A percentile compares a stretch with the other conserved stretches of the same genome.
These are phyloP conservation scores for Acestrorhynchus altus DNA, from an alignment of 2,797 vertebrate genomes.

Conservation along the genomic window DNA sequence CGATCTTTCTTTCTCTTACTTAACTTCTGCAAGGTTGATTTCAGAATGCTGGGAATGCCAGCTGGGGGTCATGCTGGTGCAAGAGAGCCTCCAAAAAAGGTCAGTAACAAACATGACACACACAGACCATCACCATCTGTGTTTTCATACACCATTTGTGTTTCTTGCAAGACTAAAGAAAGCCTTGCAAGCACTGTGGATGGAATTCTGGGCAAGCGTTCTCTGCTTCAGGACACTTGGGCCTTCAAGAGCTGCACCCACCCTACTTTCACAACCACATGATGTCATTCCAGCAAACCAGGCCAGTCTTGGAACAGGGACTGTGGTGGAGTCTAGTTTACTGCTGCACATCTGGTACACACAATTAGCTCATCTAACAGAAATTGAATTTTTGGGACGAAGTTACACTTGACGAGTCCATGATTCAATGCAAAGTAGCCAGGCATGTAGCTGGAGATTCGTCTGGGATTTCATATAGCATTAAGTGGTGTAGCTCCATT, in stretches of 20 bases:
- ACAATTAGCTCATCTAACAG: conserved; percentile 1
- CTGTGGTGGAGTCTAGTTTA: conserved; percentile 25
- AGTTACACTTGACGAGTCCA: background rate
- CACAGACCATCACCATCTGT: background rate
- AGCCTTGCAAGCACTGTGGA: background rate
- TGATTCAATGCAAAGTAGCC: conserved; percentile 3
- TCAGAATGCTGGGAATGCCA: conserved; percentile 16
- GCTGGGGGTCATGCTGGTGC: conserved; percentile 17
- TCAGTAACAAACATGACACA: conserved; percentile 15
- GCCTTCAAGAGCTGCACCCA: conserved; percentile 35
- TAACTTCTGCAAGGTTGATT: conserved; percentile 24
- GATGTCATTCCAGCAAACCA: conserved; percentile 52
- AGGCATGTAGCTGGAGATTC: conserved; percentile 19
- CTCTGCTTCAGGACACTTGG: conserved; percentile 11
- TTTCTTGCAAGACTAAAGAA: background rate
- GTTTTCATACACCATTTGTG: conserved; percentile 5
- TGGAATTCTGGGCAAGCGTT: conserved; percentile 6
- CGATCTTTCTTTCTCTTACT: background rate
- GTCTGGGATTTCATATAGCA: background rate
- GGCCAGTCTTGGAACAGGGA: conserved; percentile 39
- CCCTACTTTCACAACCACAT: conserved; percentile 53
- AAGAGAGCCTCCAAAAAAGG: conserved; percentile 16
- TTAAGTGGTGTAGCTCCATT: background rate
- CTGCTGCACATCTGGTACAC: conserved; percentile 38
- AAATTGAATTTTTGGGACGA: conserved; percentile 14